phyloP scores from a whole-genome alignment of 2,888 invertebrate genomes.

The Cephus runcator region DNA sequence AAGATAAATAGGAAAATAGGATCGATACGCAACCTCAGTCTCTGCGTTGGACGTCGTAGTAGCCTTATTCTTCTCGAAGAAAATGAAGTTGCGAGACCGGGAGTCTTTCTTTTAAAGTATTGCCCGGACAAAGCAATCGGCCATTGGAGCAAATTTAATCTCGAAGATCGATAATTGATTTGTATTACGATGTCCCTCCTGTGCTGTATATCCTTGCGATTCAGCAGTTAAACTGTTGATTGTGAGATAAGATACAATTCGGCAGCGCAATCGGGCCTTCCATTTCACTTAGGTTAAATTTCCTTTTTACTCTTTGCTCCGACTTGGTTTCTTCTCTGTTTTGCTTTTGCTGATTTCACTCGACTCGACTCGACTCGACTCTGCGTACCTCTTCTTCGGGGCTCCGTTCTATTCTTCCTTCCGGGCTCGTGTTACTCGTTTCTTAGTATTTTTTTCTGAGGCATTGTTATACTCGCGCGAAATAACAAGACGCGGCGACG shows the following conservation, averaged over 20 bases:
- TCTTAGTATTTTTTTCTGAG: not conserved
- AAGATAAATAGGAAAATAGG: not conserved
- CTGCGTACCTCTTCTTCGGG: no score
- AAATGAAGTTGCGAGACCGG: not conserved
- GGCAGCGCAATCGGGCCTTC: not conserved
- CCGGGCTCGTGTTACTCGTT: not conserved
- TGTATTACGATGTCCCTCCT: not conserved
- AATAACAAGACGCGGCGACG: not conserved
- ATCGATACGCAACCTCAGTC: not conserved
- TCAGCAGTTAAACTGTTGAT: not conserved
- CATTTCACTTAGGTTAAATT: not conserved
- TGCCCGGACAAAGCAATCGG: not conserved
- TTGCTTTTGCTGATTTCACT: not conserved
- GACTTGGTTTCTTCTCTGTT: not conserved
- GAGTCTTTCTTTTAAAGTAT: not conserved
- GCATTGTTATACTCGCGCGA: not conserved
- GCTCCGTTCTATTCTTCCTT: not conserved
- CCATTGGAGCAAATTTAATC: not conserved
- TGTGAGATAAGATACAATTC: not conserved
- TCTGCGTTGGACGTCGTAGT: not conserved
- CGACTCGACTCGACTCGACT: not conserved
- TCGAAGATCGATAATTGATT: not conserved
- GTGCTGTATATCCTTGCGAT: not conserved
- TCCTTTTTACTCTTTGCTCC: not conserved
- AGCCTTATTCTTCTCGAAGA: not conserved